Conservation (phyloP, 2,113 vertebrate genomes). For the Phoenicopterus ruber region DNA sequence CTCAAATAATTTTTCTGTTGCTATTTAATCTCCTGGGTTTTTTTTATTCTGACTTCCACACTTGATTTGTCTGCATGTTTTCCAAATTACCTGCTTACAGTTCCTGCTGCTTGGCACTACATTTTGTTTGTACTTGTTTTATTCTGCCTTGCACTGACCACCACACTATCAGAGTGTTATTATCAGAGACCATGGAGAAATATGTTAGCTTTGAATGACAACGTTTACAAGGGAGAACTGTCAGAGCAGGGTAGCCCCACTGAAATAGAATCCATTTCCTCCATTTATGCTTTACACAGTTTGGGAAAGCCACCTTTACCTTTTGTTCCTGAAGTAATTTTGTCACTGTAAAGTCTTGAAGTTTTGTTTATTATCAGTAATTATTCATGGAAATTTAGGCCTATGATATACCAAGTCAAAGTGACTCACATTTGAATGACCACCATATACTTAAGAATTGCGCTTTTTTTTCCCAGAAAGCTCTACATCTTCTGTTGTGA, state of each 20-base stretch:
- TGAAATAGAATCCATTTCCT: neutral
- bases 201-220: neutral
- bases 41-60: neutral
- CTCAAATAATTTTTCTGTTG: neutral
- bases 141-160: neutral
- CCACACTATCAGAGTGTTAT: no score
- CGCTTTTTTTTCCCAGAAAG: neutral
- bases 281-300: neutral
- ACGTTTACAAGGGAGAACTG: neutral
- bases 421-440: neutral
- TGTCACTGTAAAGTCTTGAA: neutral
- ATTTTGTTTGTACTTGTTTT: neutral
- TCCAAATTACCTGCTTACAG: neutral
- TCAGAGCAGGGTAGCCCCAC: neutral
- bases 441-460: neutral
- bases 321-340: neutral
- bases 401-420: neutral
- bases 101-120: neutral
- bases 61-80: neutral
- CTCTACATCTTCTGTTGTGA: neutral
- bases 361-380: neutral
- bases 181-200: neutral
- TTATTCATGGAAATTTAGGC: neutral
- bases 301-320: neutral
- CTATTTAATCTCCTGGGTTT: neutral